Evolutionary conservation across 23 tunicate genomes (phyloP), one percentile per base, ranked within the genome.

Genomic region (Trididemnum nubilum): DNA sequence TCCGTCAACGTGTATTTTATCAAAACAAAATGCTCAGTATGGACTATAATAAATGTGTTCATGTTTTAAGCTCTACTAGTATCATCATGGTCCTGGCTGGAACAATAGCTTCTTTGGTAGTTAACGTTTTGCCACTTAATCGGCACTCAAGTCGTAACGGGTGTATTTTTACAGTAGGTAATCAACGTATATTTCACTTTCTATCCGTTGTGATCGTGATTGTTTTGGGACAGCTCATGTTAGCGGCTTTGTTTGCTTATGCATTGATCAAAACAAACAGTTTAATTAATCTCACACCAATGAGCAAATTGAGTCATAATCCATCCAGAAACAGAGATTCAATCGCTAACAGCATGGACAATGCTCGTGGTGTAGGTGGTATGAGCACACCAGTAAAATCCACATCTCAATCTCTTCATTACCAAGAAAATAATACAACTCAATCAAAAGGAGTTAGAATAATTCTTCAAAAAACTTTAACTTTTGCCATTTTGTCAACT

Each of bases 1-100:
- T 78, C 0, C 70, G 82, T 1, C 82, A 78, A n/a, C 40, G 82
- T 2, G 82, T 78, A 33, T 78, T 78, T 25, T 78, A 58, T 63
- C 38, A 34, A 36, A 78, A 78, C 82, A n/a, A 33, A 33, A 58
- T 78, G 71, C 44, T 78, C 26, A 63, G 33, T 33, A 38, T 35
- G 12, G 18, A 35, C 26, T 78, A 78, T 27, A 63, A 32, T n/a
- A 78, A 33, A 38, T 28, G n/a, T 25, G 31, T 78, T 30, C 70
- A 58, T 0, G 35, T 32, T 54, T 63, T 58, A 2, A 78, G 82
- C n/a, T 67, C 38, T 33, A 30, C 74, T 2, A 67, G 74, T n/a
- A 67, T 67, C n/a, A 4, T 67, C 33, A 9, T 67, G 7, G 25
- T 67, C 33, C 33, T 67, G 12, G n/a, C 7, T 5, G 37, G 37